Percentiles rank a stretch among this genome's conserved stretches.
Conservation (phyloP, 2,797 vertebrate genomes). For the Poeciliopsis presidionis region DNA sequence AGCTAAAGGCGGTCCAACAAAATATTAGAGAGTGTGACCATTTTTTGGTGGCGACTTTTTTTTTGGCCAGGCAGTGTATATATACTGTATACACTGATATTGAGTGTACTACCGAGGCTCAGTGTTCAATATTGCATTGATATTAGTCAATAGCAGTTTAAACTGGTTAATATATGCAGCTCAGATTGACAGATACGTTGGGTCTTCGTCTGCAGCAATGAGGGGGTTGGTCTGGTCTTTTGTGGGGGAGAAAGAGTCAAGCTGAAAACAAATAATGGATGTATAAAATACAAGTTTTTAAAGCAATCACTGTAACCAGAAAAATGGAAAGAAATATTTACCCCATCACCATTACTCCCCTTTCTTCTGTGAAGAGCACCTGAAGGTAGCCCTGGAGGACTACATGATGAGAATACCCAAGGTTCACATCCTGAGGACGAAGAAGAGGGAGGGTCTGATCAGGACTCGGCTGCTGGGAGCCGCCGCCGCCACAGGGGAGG, state of each 20-base stretch:
- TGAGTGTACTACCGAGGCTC: background rate
- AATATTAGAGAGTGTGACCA: too few relatives aligned
- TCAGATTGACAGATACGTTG: background rate
- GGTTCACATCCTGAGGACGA: conserved; percentile 92
- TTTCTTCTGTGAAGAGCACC: conserved; percentile 82
- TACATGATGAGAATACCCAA: conserved; percentile 91
- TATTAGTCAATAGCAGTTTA: background rate
- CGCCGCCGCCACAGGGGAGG: conserved; percentile 85
- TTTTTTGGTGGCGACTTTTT: too few relatives aligned
- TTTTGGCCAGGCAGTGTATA: background rate
- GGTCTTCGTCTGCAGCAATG: background rate
- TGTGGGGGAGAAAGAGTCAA: background rate
- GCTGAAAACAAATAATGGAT: background rate
- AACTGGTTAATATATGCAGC: background rate
- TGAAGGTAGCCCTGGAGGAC: conserved; percentile 90
- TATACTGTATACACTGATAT: background rate
- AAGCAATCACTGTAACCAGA: background rate
- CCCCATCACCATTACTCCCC: too few relatives aligned
- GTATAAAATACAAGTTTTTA: background rate
- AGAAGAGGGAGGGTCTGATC: conserved; percentile 94
- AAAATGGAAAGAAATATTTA: background rate
- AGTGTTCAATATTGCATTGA: background rate
- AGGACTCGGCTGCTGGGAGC: conserved; percentile 94
- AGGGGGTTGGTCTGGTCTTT: background rate
- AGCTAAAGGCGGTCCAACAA: too few relatives aligned